Conservation (phyloP, 2,888 invertebrate species). For the Leptinotarsa tumamoca region DNA sequence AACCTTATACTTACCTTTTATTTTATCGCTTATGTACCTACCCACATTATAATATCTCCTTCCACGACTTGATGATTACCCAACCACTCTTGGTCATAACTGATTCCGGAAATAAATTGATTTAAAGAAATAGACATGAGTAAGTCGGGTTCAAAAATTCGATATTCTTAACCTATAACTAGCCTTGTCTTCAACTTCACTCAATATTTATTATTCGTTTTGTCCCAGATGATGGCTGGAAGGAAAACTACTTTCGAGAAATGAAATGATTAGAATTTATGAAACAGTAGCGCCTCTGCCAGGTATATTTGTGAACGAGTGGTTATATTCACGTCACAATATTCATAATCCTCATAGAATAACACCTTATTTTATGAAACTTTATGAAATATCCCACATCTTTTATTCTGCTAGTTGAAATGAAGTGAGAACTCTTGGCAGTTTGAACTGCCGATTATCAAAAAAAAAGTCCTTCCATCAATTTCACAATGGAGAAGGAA, state of each 20-base stretch:
- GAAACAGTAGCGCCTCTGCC: not conserved
- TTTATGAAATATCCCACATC: no score
- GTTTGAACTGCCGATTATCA: no score
- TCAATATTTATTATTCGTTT: slow-evolving; percentile 4
- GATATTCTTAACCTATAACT: not conserved
- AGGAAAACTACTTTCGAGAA: slow-evolving; percentile 28
- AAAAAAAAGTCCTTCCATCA: no score
- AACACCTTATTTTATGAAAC: no score
- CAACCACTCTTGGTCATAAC: not conserved
- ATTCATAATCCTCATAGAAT: no score
- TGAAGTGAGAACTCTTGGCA: no score
- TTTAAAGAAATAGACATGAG: not conserved
- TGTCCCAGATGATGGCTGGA: slow-evolving; percentile 27
- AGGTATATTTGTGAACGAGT: not conserved
- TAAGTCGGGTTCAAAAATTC: not conserved
- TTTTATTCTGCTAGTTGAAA: no score
- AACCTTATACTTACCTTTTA: slow-evolving; percentile 19
- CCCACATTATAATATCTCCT: slow-evolving; percentile 4
- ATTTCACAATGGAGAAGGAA: no score
- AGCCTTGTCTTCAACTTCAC: slow-evolving; percentile 4
- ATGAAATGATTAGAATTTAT: not conserved
- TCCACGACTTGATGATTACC: not conserved
- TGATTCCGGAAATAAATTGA: not conserved
- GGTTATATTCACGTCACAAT: no score
- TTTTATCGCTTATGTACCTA: slow-evolving; percentile 1